A percentile compares a stretch with the other conserved stretches of the same genome.
Evolutionary conservation across 2,888 invertebrate species (phyloP).

Genomic region (Argyresthia goedartella): DNA sequence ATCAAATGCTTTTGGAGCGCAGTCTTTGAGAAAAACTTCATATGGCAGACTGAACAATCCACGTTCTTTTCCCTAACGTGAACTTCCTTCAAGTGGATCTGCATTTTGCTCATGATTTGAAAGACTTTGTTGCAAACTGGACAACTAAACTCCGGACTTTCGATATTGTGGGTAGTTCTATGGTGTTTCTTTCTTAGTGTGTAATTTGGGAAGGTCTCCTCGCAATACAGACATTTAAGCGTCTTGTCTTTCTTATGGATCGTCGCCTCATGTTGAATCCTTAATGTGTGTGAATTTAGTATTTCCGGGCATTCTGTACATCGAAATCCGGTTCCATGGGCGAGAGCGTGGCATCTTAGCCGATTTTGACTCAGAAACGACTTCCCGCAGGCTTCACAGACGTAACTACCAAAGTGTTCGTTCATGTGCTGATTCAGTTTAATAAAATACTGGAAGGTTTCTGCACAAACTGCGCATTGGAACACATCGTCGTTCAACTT

Average conservation of each 20-base stretch:
- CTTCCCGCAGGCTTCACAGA: conserved; percentile 54
- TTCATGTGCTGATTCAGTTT: conserved; percentile 62
- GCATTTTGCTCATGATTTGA: conserved; percentile 40
- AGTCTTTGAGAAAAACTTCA: conserved; percentile 59
- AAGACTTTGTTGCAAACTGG: conserved; percentile 43
- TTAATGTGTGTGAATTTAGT: conserved; percentile 39
- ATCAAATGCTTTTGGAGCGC: conserved; percentile 65
- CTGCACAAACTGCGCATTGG: conserved; percentile 40
- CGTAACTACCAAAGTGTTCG: conserved; percentile 41
- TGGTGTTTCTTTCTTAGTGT: conserved; percentile 38
- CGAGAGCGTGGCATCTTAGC: conserved; percentile 35
- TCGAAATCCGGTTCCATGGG: conserved; percentile 37
- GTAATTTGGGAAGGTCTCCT: conserved; percentile 40
- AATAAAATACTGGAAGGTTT: conserved; percentile 45
- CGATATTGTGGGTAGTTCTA: conserved; percentile 27
- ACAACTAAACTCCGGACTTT: conserved; percentile 33
- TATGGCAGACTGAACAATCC: conserved; percentile 56
- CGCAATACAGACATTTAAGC: conserved; percentile 41
- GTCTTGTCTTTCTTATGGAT: conserved; percentile 34
- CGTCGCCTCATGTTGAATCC: conserved; percentile 32
- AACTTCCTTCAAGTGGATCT: conserved; percentile 46
- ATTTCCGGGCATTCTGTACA: conserved; percentile 36
- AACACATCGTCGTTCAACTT: conserved; percentile 26
- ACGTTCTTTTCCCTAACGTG: conserved; percentile 57
- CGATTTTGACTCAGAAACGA: conserved; percentile 46